Evolutionary conservation across 2,113 vertebrate species (phyloP).

Genomic region (Cottus gobio): DNA sequence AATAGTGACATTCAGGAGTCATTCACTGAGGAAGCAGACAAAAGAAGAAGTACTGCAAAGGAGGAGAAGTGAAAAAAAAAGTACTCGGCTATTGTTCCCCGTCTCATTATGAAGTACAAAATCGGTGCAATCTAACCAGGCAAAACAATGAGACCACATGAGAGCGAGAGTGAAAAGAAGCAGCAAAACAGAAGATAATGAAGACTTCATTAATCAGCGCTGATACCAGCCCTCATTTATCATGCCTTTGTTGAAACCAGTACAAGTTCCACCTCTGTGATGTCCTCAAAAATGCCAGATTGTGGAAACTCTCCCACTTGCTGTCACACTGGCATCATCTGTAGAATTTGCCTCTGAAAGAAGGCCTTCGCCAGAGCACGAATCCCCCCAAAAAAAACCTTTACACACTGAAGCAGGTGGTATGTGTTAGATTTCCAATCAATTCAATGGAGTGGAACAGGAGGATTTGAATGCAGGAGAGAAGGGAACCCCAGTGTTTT

Average conservation of each 20-base stretch:
- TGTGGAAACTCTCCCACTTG: conserved; percentile 49
- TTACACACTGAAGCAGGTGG: conserved; percentile 3
- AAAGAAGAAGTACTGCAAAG: conserved; percentile 53
- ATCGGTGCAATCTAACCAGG: conserved; percentile 58
- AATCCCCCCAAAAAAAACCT: conserved; percentile 8
- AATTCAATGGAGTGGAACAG: conserved; percentile 29
- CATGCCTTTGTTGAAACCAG: conserved; percentile 65
- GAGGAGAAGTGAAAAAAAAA: conserved; percentile 46
- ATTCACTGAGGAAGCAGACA: conserved; percentile 58
- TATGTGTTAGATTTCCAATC: conserved; percentile 35
- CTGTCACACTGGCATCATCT: conserved; percentile 30
- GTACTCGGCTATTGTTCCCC: conserved; percentile 56
- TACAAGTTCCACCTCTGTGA: conserved; percentile 51
- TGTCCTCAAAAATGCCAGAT: conserved; percentile 61
- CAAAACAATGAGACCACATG: conserved; percentile 60
- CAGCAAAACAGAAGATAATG: conserved; percentile 72
- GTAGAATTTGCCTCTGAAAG: not conserved
- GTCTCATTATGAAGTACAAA: conserved; percentile 58
- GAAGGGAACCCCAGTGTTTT: conserved; percentile 1
- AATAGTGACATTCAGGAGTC: conserved; percentile 69
- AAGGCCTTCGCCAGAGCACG: not conserved
- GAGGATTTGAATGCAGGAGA: conserved; percentile 15
- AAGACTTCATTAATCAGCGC: conserved; percentile 77
- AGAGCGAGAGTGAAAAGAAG: conserved; percentile 54
- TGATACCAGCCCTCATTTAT: conserved; percentile 67